Conservation (phyloP, 2,888 invertebrate species). For the Clitarchus hookeri region DNA sequence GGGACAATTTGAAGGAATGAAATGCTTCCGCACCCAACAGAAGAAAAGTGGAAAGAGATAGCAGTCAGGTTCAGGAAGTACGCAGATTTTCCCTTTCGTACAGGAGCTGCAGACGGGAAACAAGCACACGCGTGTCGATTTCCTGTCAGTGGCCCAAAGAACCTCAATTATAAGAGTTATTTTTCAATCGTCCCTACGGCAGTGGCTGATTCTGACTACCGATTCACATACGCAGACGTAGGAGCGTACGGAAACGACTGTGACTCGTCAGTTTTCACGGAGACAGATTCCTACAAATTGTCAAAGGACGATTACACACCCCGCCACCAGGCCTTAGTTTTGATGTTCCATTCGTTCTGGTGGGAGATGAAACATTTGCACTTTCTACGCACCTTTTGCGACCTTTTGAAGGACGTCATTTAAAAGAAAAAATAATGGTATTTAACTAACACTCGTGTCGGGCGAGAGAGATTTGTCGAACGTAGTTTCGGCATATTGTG, state of each 20-base stretch:
- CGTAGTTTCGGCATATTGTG: constrained; percentile 4
- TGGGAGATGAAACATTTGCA: neutral
- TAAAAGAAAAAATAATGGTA: neutral
- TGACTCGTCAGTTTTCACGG: neutral
- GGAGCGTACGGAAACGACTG: neutral
- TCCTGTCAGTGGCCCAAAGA: neutral
- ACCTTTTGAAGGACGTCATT: neutral
- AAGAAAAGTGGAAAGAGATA: neutral
- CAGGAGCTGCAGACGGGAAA: neutral
- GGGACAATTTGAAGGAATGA: constrained; percentile 17
- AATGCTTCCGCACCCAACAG: neutral
- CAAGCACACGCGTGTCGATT: neutral
- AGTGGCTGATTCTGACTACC: neutral
- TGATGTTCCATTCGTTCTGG: neutral
- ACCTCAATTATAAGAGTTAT: neutral
- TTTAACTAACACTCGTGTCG: neutral
- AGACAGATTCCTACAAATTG: constrained; percentile 2
- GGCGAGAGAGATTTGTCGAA: neutral
- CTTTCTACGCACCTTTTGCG: neutral
- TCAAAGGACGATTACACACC: neutral
- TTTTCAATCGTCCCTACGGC: neutral
- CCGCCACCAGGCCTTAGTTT: neutral
- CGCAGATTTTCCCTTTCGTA: constrained; percentile 6
- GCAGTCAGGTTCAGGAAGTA: neutral
- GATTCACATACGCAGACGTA: neutral